Base-by-base conservation (phyloP, 1,140 invertebrate genomes). In the Schlechtendalia chinensis region DNA sequence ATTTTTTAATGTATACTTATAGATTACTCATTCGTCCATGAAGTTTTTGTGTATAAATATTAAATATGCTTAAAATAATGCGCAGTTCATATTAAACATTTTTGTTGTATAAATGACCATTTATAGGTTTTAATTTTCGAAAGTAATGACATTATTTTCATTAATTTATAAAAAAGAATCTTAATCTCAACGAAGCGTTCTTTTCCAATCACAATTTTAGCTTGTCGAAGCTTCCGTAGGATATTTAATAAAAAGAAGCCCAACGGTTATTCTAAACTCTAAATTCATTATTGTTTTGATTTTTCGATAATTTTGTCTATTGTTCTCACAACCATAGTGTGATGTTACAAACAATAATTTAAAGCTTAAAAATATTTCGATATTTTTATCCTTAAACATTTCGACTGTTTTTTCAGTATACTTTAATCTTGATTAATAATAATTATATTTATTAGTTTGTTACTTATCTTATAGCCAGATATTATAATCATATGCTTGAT, bases 221-320 rank as follows among this genome's bases (percentile, higher is more conserved):
- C 22, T 14, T 24, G 4, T 24, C 1, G n/a, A n/a, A 69, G 1
- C n/a, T 14, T 47, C 32, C 32, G n/a, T 24, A 22, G 22, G 11
- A 50, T 69, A 69, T 69, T 69, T 27, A 69, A 50, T 69, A 39
- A 24, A 1, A 69, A 22, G 5, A 69, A 69, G n/a, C 10, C 47
- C 8, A 47, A 1, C 47, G 1, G n/a, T 27, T 69, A 27, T 50
- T 69, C 24, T 39, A 24, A 19, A 5, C 45, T n/a, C 1, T 24
- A 69, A 50, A 69, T 17, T 2, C 47, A 16, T 16, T 17, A 69
- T 69, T 69, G 67, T 69, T 69, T 69, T 69, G 65, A 22, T 69
- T 69, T 69, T 69, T 69, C 5, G 39, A 50, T 50, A 69, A 69
- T 69, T 47, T 69, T 50, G 22, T 27, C 67, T 50, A 69, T 69